Conservation (phyloP, 2,113 vertebrate species). For the Scalopus aquaticus region DNA sequence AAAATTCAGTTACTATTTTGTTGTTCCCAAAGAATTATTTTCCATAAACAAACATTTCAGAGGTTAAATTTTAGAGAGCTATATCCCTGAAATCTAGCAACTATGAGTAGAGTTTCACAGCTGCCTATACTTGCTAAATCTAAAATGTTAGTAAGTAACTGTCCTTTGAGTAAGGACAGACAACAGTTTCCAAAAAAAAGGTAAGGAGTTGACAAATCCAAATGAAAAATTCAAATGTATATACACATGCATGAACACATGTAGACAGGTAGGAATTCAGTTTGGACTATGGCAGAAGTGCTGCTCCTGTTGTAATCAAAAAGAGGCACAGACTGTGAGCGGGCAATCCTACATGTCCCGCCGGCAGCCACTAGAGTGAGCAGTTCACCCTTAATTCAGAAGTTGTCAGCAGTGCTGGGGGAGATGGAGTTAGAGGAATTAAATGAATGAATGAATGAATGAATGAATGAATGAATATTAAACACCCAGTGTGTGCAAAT, state of each 20-base stretch:
- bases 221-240: neutral
- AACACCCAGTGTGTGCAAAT: neutral
- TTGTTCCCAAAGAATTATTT: constrained; percentile 26
- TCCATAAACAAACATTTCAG: neutral
- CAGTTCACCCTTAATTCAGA: neutral
- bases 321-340: neutral
- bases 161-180: neutral
- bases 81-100: neutral
- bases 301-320: neutral
- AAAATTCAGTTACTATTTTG: neutral
- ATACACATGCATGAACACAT: neutral
- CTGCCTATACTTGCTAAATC: neutral
- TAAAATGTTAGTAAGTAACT: neutral
- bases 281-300: neutral
- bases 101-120: neutral
- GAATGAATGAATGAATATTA: neutral
- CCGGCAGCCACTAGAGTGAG: neutral
- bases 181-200: neutral
- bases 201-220: neutral
- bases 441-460: neutral
- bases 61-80: neutral
- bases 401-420: neutral
- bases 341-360: neutral
- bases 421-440: neutral
- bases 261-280: neutral